Percentiles rank a stretch among this genome's conserved stretches.
These are phyloP conservation scores for Hypolimnas misippus DNA, from an alignment of 2,888 invertebrate genomes.

Conservation along the genomic window DNA sequence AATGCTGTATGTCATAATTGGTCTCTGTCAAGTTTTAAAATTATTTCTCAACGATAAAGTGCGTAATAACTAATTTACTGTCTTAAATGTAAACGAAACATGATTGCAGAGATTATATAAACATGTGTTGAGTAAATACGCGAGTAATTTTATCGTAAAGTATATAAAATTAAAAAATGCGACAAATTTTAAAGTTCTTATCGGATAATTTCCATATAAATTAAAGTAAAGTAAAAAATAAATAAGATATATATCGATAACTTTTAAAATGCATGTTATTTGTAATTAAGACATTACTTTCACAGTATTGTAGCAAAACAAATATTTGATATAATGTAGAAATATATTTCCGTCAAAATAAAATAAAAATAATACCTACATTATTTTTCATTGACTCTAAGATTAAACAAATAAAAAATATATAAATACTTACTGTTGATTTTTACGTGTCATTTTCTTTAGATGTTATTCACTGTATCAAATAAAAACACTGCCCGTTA, in stretches of 20 bases:
- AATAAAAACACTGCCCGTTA: conserved; percentile 43
- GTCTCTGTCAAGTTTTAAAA: not conserved
- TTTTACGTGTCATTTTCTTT: conserved; percentile 47
- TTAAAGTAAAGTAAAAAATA: not conserved
- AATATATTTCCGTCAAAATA: not conserved
- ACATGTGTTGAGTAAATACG: not conserved
- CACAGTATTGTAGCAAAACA: too few species aligned
- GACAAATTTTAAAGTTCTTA: not conserved
- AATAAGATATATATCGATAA: not conserved
- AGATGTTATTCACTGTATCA: conserved; percentile 25
- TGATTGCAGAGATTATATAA: not conserved
- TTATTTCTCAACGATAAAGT: not conserved
- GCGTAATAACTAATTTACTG: not conserved
- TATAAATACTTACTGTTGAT: conserved; percentile 45
- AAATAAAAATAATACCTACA: not conserved
- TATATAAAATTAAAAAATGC: not conserved
- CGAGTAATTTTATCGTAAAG: not conserved
- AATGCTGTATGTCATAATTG: not conserved
- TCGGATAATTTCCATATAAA: not conserved
- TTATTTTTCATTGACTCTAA: not conserved
- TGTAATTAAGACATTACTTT: not conserved
- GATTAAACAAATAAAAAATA: conserved; percentile 50
- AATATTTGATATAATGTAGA: too few species aligned
- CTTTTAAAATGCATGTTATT: not conserved
- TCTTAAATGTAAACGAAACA: not conserved